These are phyloP conservation scores for Phyllopteryx taeniolatus DNA, from an alignment of 2,113 vertebrate species.

Conservation along the genomic window DNA sequence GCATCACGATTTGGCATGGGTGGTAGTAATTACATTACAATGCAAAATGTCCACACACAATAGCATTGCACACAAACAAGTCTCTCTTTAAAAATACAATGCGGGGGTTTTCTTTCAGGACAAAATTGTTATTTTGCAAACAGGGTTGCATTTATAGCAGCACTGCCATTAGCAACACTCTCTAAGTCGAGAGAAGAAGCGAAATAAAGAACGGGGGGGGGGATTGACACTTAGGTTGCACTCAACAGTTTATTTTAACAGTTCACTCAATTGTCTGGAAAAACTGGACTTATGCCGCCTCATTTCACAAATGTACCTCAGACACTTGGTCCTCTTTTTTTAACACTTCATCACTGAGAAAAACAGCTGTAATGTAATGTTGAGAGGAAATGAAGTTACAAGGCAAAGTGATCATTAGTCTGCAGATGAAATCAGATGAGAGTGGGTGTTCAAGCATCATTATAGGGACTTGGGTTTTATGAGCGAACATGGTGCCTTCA, in stretches of 20 bases:
- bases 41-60: constrained; percentile 1
- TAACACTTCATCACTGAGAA: constrained; percentile 59
- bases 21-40: background rate
- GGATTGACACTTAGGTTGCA: constrained; percentile 7
- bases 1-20: background rate
- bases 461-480: constrained; percentile 65
- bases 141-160: constrained; percentile 42
- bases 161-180: constrained; percentile 30
- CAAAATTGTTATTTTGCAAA: constrained; percentile 48
- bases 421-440: constrained; percentile 67
- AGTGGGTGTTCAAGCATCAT: constrained; percentile 63
- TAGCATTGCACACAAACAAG: background rate
- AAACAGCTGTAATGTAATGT: constrained; percentile 36
- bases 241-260: constrained; percentile 63
- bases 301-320: constrained; percentile 72
- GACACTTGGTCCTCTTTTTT: constrained; percentile 54
- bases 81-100: constrained; percentile 3
- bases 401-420: constrained; percentile 68
- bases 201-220: constrained; percentile 6
- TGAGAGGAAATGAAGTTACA: constrained; percentile 64
- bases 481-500: constrained; percentile 55
- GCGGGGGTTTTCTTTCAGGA: constrained; percentile 13
- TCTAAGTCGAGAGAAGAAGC: constrained; percentile 40
- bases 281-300: constrained; percentile 68
- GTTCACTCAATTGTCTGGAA: constrained; percentile 52